Conservation (phyloP, 2,113 vertebrate species). For the Murina feae region DNA sequence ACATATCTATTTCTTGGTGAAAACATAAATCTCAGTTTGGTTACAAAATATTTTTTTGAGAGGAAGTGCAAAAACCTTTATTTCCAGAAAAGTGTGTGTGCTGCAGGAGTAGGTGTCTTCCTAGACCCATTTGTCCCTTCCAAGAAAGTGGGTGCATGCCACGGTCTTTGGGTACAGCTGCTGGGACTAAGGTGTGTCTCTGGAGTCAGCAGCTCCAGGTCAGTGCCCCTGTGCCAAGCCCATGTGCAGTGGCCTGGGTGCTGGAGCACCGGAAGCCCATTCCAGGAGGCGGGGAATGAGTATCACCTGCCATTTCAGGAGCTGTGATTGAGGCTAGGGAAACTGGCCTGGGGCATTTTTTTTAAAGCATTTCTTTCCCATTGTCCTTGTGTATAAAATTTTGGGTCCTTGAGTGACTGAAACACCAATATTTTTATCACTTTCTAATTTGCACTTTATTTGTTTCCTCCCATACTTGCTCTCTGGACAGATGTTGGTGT, state of each 20-base stretch:
- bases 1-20: not conserved
- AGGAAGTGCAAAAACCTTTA: not conserved
- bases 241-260: constrained; percentile 38
- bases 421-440: constrained; percentile 70
- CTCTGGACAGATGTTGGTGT: constrained; percentile 36
- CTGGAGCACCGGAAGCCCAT: not conserved
- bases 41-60: not conserved
- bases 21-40: not conserved
- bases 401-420: constrained; percentile 50
- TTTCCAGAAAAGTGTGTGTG: not conserved
- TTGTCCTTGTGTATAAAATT: not conserved
- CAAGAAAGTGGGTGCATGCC: not conserved
- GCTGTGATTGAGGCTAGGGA: not conserved
- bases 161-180: not conserved
- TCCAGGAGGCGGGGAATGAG: not conserved
- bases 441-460: constrained; percentile 87
- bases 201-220: constrained; percentile 57
- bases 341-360: not conserved
- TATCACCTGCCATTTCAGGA: not conserved
- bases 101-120: constrained; percentile 44
- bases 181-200: not conserved
- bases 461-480: constrained; percentile 61
- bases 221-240: constrained; percentile 34
- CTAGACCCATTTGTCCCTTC: not conserved
- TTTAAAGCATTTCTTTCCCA: not conserved